Base-by-base conservation (phyloP, 2,797 vertebrate species). In the Mus spretus region DNA sequence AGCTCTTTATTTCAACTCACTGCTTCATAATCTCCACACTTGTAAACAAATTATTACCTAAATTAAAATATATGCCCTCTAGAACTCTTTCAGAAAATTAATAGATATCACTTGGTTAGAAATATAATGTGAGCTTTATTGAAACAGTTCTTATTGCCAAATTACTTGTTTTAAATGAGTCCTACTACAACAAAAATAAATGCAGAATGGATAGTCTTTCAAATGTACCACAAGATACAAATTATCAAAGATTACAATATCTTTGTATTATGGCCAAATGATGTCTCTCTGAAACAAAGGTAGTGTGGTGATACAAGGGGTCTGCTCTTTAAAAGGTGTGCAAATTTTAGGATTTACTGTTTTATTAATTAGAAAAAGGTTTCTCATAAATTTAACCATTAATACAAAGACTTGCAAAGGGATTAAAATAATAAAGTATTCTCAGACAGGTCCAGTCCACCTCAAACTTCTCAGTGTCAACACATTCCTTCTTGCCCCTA, bases 81-180 rank as follows among this genome's bases (percentile, higher is more conserved):
- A 55, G 61, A 90, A 86, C 70, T 50, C 90, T 84, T 65, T 61
- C 28, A 47, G 82, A 34, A 93, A 95, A 96, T 81, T n/a, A 95
- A 93, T 80, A 96, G 86, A 85, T 88, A 80, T 81, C 8, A 72
- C 80, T 91, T 94, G 44, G 37, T 22, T 96, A 63, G 88, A 96
- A 92, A 86, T 65, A 63, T 20, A 78, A 82, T 37, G 75, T 70
- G 59, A 83, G 14, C 4, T 0, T 47, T 91, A 95, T 61, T 40
- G 20, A 90, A 96, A 78, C 4, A 17, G 50, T 11, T 89, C 63
- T 93, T 67, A 34, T 79, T 63, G 44, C 92, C 28, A 12, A 88
- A 40, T 85, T 93, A 81, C 67, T 91, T 94, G 28, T 92, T 94
- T 91, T 89, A 87, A 89, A 50, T 6, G 47, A 83, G 44, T 34